These are phyloP conservation scores for Emydocephalus ijimae DNA, from an alignment of 2,113 vertebrate genomes.

Conservation along the genomic window DNA sequence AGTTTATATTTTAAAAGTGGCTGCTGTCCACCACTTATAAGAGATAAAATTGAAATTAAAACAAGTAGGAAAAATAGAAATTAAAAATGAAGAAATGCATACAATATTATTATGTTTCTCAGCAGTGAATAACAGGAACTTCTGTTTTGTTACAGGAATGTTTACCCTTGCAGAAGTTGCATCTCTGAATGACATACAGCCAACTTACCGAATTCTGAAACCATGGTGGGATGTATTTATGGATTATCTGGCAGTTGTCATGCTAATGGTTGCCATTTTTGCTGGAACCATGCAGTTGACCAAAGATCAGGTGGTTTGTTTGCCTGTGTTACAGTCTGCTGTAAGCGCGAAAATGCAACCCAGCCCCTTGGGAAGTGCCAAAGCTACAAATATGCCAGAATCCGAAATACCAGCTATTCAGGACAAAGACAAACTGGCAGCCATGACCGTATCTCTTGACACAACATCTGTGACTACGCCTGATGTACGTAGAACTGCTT, in stretches of 20 bases:
- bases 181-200: slow-evolving; percentile 96
- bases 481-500: slow-evolving; percentile 65
- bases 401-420: slow-evolving; percentile 62
- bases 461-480: slow-evolving; percentile 71
- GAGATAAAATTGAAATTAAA: not conserved
- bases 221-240: slow-evolving; percentile 99
- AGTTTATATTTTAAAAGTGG: not conserved
- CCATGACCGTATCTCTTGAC: slow-evolving; percentile 67
- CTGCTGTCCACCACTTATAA: not conserved
- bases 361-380: slow-evolving; percentile 55
- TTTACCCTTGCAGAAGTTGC: slow-evolving; percentile 99
- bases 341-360: slow-evolving; percentile 71
- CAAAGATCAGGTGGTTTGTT: slow-evolving; percentile 97
- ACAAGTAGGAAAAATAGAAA: not conserved
- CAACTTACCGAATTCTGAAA: slow-evolving; percentile 96
- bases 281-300: slow-evolving; percentile 98
- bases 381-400: slow-evolving; percentile 53
- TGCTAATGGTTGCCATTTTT: slow-evolving; percentile 99
- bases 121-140: slow-evolving; percentile 13
- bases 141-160: slow-evolving; percentile 86
- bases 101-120: not conserved
- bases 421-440: slow-evolving; percentile 49
- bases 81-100: not conserved
- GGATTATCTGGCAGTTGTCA: slow-evolving; percentile 96
- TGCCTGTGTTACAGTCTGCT: slow-evolving; percentile 84